Base-by-base conservation (phyloP, 2,888 invertebrate genomes). In the Hartigia nigra region DNA sequence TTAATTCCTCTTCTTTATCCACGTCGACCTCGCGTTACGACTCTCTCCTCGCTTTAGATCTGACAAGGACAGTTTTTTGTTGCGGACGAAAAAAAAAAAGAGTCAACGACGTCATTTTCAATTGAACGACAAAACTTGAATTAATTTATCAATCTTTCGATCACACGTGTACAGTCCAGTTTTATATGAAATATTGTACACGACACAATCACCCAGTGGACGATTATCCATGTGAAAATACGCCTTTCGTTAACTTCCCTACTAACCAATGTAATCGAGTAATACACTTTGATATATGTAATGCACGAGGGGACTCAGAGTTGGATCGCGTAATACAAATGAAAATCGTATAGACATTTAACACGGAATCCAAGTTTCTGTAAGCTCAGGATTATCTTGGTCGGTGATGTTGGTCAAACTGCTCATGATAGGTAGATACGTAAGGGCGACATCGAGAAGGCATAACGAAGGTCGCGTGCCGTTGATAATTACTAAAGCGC, bases 401-500 rank as follows among this genome's bases (percentile, higher is more conserved):
- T 39, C 14, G 23, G 39, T 9, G 9, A 55, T 23, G 23, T 23
- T 23, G 55, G 55, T 23, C 23, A 23, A 9, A 1, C 23, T 2
- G 55, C 55, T 9, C 23, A 23, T 0, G 55, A 23, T 23, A 23
- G 55, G 55, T 9, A 23, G 55, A 23, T 9, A 2, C 14, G 14
- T 55, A 9, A 55, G 23, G 14, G 55, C 55, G 23, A 55, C 55
- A 55, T 55, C 9, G 23, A 55, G 23, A 55, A 55, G 55, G 55
- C 55, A 77, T 75, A 79, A 81, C 78, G 76, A 74, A 76, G 77
- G 77, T 81, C 81, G 82, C 81, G 77, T 84, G 78, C 75, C 79
- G 37, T 32, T 23, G 32, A 78, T 81, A 82, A 85, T 85, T 80
- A 77, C 69, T 74, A n/a, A 31, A 34, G 72, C 72, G 34, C 72